phyloP scores from a whole-genome alignment of 1,140 invertebrate species.

The Danaus melanippus region DNA sequence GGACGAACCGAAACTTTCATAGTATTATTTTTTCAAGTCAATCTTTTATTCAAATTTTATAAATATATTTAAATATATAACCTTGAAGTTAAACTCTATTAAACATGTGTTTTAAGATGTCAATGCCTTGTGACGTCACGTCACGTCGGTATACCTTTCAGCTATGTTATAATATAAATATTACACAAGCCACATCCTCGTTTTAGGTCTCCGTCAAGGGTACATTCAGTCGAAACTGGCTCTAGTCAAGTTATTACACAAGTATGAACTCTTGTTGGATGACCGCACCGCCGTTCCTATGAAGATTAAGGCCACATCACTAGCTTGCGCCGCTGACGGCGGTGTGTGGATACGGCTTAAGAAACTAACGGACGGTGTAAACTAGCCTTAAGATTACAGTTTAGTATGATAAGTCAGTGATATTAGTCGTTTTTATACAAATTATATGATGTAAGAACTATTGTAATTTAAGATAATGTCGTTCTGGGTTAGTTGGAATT shows the following conservation, averaged over 20 bases:
- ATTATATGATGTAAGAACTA: too few relatives aligned
- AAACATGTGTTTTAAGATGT: too few relatives aligned
- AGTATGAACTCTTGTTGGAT: slow-evolving; percentile 52
- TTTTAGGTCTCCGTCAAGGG: slow-evolving; percentile 58
- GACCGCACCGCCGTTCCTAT: slow-evolving; percentile 51
- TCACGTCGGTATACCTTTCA: background rate
- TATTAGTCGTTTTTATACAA: too few relatives aligned
- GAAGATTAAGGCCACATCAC: slow-evolving; percentile 36
- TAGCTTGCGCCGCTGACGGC: slow-evolving; percentile 37
- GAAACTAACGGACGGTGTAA: slow-evolving; percentile 18
- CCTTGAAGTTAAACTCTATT: too few relatives aligned
- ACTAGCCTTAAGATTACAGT: background rate
- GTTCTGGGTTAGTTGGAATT: too few relatives aligned
- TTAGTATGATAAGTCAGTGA: too few relatives aligned
- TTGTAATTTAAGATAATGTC: too few relatives aligned
- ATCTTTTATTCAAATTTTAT: too few relatives aligned
- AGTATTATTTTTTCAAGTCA: too few relatives aligned
- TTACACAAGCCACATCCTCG: background rate
- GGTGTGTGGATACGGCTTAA: slow-evolving; percentile 49
- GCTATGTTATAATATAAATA: too few relatives aligned
- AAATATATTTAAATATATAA: too few relatives aligned
- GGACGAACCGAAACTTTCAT: too few relatives aligned
- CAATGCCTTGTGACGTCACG: background rate
- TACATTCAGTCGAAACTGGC: slow-evolving; percentile 71
- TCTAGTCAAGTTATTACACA: slow-evolving; percentile 59